Base-by-base conservation (phyloP, 2,113 vertebrate genomes). In the Tamias sibiricus region DNA sequence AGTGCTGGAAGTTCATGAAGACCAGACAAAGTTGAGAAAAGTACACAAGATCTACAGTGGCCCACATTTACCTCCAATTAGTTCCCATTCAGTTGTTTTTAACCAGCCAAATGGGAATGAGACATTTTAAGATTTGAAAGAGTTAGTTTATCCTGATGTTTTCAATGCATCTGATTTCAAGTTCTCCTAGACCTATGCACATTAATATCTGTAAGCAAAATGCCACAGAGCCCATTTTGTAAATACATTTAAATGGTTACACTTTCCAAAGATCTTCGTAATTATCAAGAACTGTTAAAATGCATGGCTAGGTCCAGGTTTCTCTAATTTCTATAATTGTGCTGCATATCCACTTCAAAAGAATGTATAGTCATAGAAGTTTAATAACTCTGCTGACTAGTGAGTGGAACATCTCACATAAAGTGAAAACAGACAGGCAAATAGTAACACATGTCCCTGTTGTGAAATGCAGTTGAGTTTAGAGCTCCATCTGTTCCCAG, bases 401-500 rank as follows among this genome's bases (percentile, higher is more conserved):
- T 44, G 10, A 83, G 44, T 20, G 76, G 59, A 92, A 75, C 52
- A 66, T 76, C 79, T 94, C 82, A 88, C 79, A 94, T 52, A 40
- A 91, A 97, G 82, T 62, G 64, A 96, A 95, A 97, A 95, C 96
- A 92, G 68, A 62, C 84, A 94, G 97, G 88, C 90, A 98, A 96
- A 98, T 92, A 93, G 91, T 97, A 98, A 97, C 97, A 98, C 97
- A 97, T 97, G 97, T 97, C 97, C 96, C 95, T 95, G 91, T 97
- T 97, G 92, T 86, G 96, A 97, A 96, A 97, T 37, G 77, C 95
- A 98, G 94, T 96, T 98, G 97, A 96, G 93, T 96, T 97, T 97
- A 96, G 97, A 98, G 85, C 88, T 98, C 98, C 98, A 97, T 98
- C 98, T 98, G 98, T 97, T 98, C 91, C 91, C 94, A 96, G 89